These are phyloP conservation scores for Emydura subglobosa DNA, from an alignment of 2,113 vertebrate species.

Conservation along the genomic window DNA sequence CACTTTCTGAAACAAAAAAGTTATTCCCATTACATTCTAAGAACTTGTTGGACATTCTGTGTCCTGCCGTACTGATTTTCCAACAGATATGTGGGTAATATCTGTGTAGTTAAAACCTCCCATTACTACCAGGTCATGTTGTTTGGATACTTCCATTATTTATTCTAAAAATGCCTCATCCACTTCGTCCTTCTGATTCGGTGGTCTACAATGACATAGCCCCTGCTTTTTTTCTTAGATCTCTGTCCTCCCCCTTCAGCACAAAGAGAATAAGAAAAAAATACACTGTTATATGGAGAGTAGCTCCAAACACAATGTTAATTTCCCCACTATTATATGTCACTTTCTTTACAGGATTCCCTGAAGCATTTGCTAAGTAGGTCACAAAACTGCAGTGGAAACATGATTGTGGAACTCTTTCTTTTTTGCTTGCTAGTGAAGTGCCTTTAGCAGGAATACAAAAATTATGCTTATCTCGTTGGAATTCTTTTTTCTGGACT, in stretches of 20 bases:
- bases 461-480: neutral
- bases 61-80: neutral
- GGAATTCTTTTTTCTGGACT: neutral
- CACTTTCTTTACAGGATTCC: neutral
- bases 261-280: neutral
- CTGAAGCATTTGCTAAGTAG: neutral
- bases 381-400: neutral
- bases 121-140: neutral
- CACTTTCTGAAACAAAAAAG: neutral
- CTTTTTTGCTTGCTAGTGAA: neutral
- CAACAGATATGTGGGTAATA: neutral
- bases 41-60: neutral
- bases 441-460: neutral
- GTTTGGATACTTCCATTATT: neutral
- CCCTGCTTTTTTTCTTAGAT: neutral
- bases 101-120: neutral
- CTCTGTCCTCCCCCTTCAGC: neutral
- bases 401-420: neutral
- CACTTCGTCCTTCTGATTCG: neutral
- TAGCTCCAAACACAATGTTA: neutral
- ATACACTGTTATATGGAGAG: neutral
- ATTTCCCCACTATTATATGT: neutral
- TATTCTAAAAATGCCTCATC: neutral
- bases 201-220: neutral
- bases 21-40: neutral